A percentile compares a stretch with the other conserved stretches of the same genome.
Conservation (phyloP, 2,888 invertebrate species). For the Nymphalis polychloros region DNA sequence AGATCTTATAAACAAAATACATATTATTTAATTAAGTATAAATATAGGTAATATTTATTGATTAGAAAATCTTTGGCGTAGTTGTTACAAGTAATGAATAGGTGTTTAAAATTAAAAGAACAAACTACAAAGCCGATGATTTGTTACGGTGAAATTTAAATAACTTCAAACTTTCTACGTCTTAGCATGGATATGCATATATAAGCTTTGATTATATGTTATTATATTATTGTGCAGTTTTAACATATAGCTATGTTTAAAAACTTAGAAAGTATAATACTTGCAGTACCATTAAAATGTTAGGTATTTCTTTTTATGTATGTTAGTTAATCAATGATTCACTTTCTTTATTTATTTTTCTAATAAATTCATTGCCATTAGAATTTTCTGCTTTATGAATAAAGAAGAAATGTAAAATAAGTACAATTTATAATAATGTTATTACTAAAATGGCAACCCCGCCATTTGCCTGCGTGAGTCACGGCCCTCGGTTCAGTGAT, state of each 20-base stretch:
- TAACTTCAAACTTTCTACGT: slow-evolving; percentile 72
- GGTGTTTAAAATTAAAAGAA: slow-evolving; percentile 53
- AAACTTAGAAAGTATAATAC: no score
- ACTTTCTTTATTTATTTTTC: no score
- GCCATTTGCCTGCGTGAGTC: slow-evolving; percentile 41
- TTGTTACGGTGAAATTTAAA: slow-evolving; percentile 78
- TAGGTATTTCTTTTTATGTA: no score
- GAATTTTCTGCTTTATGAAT: neutral
- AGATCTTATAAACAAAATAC: no score
- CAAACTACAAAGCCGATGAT: slow-evolving; percentile 56
- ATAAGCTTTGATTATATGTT: neutral
- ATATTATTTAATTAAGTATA: neutral
- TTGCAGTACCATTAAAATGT: no score
- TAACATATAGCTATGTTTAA: no score
- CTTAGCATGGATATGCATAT: neutral
- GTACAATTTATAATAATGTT: neutral
- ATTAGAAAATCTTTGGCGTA: slow-evolving; percentile 4
- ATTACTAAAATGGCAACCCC: slow-evolving; percentile 25
- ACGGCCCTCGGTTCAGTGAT: slow-evolving; percentile 58
- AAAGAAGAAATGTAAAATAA: neutral
- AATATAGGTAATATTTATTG: neutral
- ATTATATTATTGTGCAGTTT: no score
- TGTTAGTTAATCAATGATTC: no score
- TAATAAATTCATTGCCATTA: no score
- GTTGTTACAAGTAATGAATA: slow-evolving; percentile 22